phyloP scores from a whole-genome alignment of 92 coral and sea anemone species.

The Palythoa heliodiscus region DNA sequence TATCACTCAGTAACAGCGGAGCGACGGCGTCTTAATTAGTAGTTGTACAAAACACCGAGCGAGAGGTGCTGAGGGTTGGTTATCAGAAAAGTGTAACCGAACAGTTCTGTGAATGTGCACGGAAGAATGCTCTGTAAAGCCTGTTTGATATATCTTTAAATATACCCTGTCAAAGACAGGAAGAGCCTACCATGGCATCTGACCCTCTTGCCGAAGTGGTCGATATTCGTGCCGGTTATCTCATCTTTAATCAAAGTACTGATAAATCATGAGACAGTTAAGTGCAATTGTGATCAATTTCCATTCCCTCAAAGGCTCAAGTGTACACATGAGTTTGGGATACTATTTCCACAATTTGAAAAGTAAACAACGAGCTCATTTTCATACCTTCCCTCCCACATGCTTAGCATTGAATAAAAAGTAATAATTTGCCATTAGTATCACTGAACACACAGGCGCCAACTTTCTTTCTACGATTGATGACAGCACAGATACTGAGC shows the following conservation, averaged over 20 bases:
- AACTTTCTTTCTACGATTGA: constrained; percentile 1
- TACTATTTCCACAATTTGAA: constrained; percentile 37
- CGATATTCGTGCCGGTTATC: constrained; percentile 19
- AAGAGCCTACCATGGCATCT: constrained; percentile 24
- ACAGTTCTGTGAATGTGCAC: neutral
- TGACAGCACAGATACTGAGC: constrained; percentile 2
- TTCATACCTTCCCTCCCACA: constrained; percentile 42
- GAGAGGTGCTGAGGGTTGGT: neutral
- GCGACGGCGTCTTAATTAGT: neutral
- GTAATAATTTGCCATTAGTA: neutral
- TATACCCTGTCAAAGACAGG: constrained; percentile 42
- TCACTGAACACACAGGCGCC: constrained; percentile 44
- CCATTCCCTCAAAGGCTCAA: constrained; percentile 32
- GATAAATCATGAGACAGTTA: constrained; percentile 34
- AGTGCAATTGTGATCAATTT: constrained; percentile 38
- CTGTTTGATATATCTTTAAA: constrained; percentile 30
- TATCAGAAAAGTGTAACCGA: neutral
- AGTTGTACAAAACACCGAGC: neutral
- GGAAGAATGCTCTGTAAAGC: constrained; percentile 13
- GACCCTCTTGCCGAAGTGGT: constrained; percentile 36
- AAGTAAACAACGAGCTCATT: constrained; percentile 41
- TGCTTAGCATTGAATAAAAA: constrained; percentile 36
- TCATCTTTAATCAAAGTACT: constrained; percentile 32
- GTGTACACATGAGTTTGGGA: constrained; percentile 6
- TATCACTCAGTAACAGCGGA: neutral